Percentiles rank a stretch among this genome's conserved stretches.
phyloP scores from a whole-genome alignment of 2,888 invertebrate genomes.

The Isotomurus palustris region DNA sequence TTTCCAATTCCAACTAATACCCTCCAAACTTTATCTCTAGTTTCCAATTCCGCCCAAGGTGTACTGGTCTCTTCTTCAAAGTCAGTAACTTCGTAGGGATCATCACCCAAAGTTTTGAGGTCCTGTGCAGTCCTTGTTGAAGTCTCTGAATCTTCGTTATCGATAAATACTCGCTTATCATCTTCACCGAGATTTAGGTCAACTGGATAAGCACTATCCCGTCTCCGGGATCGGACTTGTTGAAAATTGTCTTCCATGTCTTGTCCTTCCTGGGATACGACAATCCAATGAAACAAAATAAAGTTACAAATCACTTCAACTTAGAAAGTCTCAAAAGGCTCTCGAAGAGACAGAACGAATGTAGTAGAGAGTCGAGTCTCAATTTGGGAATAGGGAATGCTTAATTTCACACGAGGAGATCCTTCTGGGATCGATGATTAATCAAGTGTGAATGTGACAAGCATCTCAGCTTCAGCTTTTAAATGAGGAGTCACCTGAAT shows the following conservation, averaged over 20 bases:
- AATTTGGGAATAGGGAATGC: too few relatives aligned
- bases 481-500: too few relatives aligned
- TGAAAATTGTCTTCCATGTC: neutral
- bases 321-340: too few relatives aligned
- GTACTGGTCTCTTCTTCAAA: neutral
- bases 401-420: too few relatives aligned
- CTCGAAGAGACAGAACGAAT: too few relatives aligned
- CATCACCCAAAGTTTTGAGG: neutral
- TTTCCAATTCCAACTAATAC: constrained; percentile 15
- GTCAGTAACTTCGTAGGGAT: constrained; percentile 2
- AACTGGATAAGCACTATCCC: constrained; percentile 8
- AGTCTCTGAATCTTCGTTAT: neutral
- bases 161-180: neutral
- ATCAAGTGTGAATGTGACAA: too few relatives aligned
- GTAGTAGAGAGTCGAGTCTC: too few relatives aligned
- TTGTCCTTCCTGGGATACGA: neutral
- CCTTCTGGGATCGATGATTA: too few relatives aligned
- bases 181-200: neutral
- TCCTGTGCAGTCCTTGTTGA: neutral
- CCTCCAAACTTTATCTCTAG: constrained; percentile 11
- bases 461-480: too few relatives aligned
- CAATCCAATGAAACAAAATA: too few relatives aligned
- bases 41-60: constrained; percentile 7
- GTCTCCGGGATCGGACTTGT: constrained; percentile 2
- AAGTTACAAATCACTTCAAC: too few relatives aligned